These are phyloP conservation scores for Sphenopsis melanotis DNA, from an alignment of 2,797 vertebrate genomes.

Conservation along the genomic window DNA sequence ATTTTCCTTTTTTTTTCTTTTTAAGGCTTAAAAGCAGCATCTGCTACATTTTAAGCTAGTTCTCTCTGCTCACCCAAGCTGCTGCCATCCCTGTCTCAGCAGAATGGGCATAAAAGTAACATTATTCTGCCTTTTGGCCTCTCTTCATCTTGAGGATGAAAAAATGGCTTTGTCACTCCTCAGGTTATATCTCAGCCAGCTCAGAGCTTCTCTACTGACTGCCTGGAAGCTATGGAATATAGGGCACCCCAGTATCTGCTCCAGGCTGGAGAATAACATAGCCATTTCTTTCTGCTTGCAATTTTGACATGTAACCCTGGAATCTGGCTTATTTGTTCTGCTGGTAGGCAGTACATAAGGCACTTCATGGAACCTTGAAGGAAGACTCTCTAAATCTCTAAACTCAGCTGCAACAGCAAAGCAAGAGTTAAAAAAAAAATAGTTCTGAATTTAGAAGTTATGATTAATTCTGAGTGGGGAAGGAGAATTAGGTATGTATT, in stretches of 20 bases:
- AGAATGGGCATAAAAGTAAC: neutral
- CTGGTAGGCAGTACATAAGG: neutral
- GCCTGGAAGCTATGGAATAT: neutral
- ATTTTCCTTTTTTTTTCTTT: neutral
- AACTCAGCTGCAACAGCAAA: neutral
- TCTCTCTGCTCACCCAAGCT: neutral
- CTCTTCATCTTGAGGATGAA: neutral
- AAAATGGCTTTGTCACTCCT: neutral
- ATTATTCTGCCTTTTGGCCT: neutral
- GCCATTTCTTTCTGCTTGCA: neutral
- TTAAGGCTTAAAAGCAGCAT: neutral
- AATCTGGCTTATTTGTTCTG: neutral
- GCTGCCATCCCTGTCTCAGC: neutral
- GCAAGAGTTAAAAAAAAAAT: neutral
- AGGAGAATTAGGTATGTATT: constrained; percentile 13
- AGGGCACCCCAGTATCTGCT: neutral
- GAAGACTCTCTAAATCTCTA: neutral
- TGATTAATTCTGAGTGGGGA: constrained; percentile 37
- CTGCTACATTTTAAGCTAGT: neutral
- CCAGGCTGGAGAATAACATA: neutral
- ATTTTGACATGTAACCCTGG: neutral
- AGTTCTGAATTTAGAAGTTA: neutral
- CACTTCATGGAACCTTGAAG: neutral
- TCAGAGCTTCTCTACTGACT: neutral
- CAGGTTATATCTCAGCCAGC: neutral